Evolutionary conservation across 2,888 invertebrate genomes (phyloP).

Genomic region (Invenusta paracnida): DNA sequence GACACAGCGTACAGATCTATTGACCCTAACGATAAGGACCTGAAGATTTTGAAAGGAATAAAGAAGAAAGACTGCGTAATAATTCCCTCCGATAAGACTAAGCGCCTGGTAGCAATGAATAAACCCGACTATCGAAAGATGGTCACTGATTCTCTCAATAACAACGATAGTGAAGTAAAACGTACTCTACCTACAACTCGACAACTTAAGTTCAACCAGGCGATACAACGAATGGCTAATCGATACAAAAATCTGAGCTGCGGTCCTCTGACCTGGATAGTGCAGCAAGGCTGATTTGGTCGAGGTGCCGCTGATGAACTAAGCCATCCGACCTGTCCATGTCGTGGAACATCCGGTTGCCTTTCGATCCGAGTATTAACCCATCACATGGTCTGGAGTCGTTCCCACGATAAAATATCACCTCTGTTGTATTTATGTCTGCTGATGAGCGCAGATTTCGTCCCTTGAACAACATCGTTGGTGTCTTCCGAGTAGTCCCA

Average conservation of each 20-base stretch:
- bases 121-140: constrained; percentile 13
- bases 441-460: constrained; percentile 25
- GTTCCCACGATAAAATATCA: constrained; percentile 13
- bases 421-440: background rate
- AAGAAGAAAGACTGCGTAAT: constrained; percentile 24
- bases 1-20: background rate
- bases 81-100: constrained; percentile 28
- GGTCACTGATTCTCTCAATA: constrained; percentile 25
- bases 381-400: constrained; percentile 16
- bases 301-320: background rate
- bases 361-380: background rate
- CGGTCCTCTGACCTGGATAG: background rate
- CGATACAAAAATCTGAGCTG: constrained; percentile 18
- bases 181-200: constrained; percentile 7
- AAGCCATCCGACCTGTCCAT: background rate
- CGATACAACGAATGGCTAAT: constrained; percentile 3
- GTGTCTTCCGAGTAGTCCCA: background rate
- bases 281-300: constrained; percentile 12
- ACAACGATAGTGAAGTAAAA: background rate
- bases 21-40: background rate
- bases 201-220: constrained; percentile 22
- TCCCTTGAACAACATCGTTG: constrained; percentile 24
- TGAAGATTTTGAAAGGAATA: constrained; percentile 10
- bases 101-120: constrained; percentile 18
- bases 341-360: background rate